Evolutionary conservation across 2,113 vertebrate species (phyloP), one percentile per base, ranked within the genome.

Genomic region (Cochlearius cochlearius): DNA sequence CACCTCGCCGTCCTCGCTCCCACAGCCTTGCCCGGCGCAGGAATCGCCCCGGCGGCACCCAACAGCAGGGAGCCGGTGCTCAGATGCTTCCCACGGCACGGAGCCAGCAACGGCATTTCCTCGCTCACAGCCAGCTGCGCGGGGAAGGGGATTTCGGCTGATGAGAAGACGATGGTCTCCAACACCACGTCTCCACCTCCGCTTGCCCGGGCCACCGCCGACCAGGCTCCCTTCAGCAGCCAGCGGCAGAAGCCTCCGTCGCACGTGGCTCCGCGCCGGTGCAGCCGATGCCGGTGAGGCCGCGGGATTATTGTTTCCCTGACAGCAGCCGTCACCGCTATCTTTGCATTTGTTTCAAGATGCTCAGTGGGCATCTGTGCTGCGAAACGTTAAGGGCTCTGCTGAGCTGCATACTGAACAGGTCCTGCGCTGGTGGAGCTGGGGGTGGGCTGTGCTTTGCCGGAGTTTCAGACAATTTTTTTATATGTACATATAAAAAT

Each of bases 331-430:
- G 7, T 75, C 94, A 62, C 83, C 0, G 75, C 92, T 92, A 49
- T 93, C 95, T 92, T 77, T 93, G 94, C 95, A 93, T 88, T 39
- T 15, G 79, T 69, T 96, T 97, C 95, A 93, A 94, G 94, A 92
- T 58, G 86, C 96, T 96, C 95, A 66, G 86, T 58, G 89, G 96
- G 95, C 94, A 96, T 97, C 96, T 97, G 94, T 69, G 94, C 83
- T 11, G 82, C 0, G n/a, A 89, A 83, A 95, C 62, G 92, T 79
- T 73, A 72, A 80, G 56, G 92, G 91, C 88, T 96, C 59, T 69
- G 92, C 91, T 56, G 86, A 86, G 92, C 86, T 88, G 86, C 79
- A 83, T 83, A 71, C 63, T 92, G 88, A 91, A 19, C 84, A 97
- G 92, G 95, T 81, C 38, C 92, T 36, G 92, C 0, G 15, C 93